Evolutionary conservation across 2,797 vertebrate genomes (phyloP).

Genomic region (Eulemur coronatus): DNA sequence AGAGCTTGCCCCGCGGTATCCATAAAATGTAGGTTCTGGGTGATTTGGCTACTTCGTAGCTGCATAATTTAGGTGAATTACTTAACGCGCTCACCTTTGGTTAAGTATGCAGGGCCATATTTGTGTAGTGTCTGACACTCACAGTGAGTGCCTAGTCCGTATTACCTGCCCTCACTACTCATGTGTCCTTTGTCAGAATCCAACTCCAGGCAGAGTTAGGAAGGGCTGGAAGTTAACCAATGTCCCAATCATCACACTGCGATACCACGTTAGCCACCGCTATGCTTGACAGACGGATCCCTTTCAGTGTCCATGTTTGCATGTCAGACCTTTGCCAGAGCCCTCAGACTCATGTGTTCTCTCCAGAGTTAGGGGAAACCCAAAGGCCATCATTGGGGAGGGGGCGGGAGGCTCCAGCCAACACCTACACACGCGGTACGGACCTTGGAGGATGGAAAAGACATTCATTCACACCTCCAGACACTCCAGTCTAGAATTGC

Average conservation of each 20-base stretch:
- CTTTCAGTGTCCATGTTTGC: not conserved
- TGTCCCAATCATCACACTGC: not conserved
- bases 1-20: not conserved
- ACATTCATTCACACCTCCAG: not conserved
- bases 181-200: not conserved
- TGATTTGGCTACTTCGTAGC: not conserved
- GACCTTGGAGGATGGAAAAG: not conserved
- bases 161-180: not conserved
- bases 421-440: fast-evolving
- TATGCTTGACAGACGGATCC: not conserved
- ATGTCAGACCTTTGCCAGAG: not conserved
- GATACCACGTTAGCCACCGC: not conserved
- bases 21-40: not conserved
- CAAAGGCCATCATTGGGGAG: not conserved
- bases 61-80: not conserved
- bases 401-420: fast-evolving
- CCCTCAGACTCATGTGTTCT: not conserved
- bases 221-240: not conserved
- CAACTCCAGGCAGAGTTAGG: not conserved
- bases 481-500: not conserved
- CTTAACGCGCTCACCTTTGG: not conserved
- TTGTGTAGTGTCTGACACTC: not conserved
- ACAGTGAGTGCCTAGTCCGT: not conserved
- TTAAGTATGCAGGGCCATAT: not conserved
- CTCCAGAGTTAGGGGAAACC: not conserved